Base-by-base conservation (phyloP, 2,888 invertebrate genomes). In the Lypha dubia region DNA sequence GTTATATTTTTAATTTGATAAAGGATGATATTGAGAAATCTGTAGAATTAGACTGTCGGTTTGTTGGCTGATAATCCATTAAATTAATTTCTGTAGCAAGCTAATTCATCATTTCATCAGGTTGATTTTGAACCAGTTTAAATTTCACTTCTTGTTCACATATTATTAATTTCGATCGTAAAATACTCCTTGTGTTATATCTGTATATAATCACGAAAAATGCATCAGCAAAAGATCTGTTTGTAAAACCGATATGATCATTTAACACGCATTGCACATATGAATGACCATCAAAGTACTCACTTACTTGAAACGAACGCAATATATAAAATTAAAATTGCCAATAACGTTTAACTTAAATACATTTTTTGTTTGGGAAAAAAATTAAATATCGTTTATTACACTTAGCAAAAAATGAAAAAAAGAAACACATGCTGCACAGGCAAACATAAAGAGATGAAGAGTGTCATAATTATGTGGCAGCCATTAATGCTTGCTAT, bases 401-500 rank as follows among this genome's bases (percentile, higher is more conserved):
- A 13, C 70, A 76, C n/a, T 63, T 76, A 53, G 9, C 7, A 56
- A 56, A 63, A 53, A 56, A 22, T 38, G n/a, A n/a, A n/a, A n/a
- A n/a, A n/a, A n/a, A n/a, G n/a, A n/a, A n/a, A n/a, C n/a, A 63
- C 38, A 56, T 63, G 81, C 7, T 32, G 56, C 8, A 17, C 17
- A 62, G 44, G 32, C 46, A 63, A 24, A 56, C 35, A 46, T n/a
- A 46, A 35, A 49, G 68, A 81, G 62, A 76, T 68, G 80, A 77
- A 73, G 67, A 73, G 84, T 77, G 80, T 80, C 71, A 84, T 84
- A 84, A 84, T 84, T 80, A 80, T 74, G 74, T 68, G 58, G 80
- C 75, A 70, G 62, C 62, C 77, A 81, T 62, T 28, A 62, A 56
- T 41, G n/a, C 22, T 28, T 22, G 68, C 46, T 60, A 77, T 68